Evolutionary conservation across 53 echinoderm and acorn worm species (phyloP).

Genomic region (Holothuria leucospilota): DNA sequence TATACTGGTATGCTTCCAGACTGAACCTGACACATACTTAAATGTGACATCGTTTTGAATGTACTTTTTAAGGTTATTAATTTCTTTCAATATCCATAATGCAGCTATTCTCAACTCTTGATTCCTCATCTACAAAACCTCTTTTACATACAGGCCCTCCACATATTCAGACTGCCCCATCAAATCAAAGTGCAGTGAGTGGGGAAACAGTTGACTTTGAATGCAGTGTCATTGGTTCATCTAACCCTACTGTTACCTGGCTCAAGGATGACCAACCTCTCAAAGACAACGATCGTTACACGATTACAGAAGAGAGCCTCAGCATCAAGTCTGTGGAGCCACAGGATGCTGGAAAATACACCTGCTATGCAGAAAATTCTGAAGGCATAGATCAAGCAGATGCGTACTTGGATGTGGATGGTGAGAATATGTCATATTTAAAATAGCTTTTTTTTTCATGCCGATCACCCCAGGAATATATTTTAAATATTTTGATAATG

Average conservation of each 20-base stretch:
- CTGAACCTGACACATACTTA: no score
- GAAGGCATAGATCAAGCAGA: constrained; percentile 61
- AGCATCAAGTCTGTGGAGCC: constrained; percentile 63
- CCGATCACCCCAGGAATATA: no score
- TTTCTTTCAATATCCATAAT: no score
- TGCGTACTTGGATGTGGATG: constrained; percentile 69
- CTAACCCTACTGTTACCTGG: constrained; percentile 79
- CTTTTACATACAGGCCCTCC: constrained; percentile 71
- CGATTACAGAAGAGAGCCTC: constrained; percentile 41
- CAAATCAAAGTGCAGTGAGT: constrained; percentile 66
- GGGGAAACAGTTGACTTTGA: constrained; percentile 75
- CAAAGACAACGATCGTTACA: constrained; percentile 34
- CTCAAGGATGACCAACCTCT: constrained; percentile 57
- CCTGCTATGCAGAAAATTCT: constrained; percentile 73
- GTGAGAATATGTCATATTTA: constrained; percentile 54
- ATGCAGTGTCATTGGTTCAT: constrained; percentile 83
- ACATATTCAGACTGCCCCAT: constrained; percentile 60
- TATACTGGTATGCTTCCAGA: no score
- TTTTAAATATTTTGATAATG: no score
- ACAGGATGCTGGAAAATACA: constrained; percentile 74
- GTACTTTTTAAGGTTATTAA: no score
- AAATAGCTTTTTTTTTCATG: no score
- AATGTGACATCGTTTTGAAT: no score
- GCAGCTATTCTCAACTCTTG: no score
- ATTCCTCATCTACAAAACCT: no score